Percentiles rank a stretch among this genome's conserved stretches.
These are phyloP conservation scores for Melanerpes formicivorus DNA, from an alignment of 2,113 vertebrate genomes.

Conservation along the genomic window DNA sequence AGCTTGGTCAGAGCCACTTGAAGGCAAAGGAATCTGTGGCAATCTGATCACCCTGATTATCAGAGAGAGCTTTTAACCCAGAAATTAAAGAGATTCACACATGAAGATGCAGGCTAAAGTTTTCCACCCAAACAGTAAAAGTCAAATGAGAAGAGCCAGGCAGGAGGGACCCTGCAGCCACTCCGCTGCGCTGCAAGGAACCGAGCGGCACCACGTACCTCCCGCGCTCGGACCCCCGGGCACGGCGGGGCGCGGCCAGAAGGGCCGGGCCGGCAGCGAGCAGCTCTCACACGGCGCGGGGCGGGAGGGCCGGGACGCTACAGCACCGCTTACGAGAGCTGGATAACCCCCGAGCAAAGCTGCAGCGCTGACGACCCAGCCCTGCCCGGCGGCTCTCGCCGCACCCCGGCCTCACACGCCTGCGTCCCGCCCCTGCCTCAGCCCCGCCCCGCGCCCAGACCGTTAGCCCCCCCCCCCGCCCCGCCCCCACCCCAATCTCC, in stretches of 20 bases:
- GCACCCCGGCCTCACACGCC: neutral
- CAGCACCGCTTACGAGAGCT: neutral
- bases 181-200: neutral
- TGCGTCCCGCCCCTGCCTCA: neutral
- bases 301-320: neutral
- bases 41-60: rapidly evolving
- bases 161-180: rapidly evolving
- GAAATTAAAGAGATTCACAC: neutral
- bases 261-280: neutral
- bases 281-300: neutral
- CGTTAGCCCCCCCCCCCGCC: neutral
- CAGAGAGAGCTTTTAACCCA: neutral
- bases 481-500: neutral
- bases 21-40: rapidly evolving
- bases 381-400: neutral
- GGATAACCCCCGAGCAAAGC: neutral
- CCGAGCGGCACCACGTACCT: neutral
- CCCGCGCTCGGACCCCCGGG: neutral
- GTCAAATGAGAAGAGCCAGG: no score
- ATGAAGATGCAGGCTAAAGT: neutral
- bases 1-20: rapidly evolving
- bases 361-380: neutral
- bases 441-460: neutral
- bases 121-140: no score
- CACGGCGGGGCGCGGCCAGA: no score